Percentiles rank a stretch among this genome's conserved stretches.
Conservation (phyloP, 2,797 vertebrate genomes). For the Myiothlypis coronata region DNA sequence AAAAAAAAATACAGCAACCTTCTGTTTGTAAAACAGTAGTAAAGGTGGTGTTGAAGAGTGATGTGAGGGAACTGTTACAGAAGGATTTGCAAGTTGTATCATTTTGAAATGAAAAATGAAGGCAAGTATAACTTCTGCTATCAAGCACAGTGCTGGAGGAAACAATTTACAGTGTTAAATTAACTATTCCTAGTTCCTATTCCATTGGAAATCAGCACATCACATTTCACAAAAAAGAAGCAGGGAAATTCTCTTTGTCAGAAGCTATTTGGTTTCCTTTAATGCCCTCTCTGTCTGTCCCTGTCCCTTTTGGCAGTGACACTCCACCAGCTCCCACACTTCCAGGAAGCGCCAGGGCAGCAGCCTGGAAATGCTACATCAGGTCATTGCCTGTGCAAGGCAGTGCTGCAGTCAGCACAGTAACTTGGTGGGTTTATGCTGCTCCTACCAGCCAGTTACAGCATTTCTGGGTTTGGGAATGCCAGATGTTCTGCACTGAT, state of each 20-base stretch:
- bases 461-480: neutral
- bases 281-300: neutral
- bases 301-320: neutral
- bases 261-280: neutral
- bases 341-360: neutral
- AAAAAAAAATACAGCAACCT: neutral
- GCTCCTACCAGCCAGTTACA: neutral
- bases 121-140: neutral
- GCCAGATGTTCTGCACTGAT: constrained; percentile 56
- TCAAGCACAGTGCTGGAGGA: neutral
- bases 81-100: neutral
- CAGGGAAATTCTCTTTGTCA: neutral
- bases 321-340: neutral
- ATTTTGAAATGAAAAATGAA: neutral
- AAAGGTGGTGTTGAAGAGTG: neutral
- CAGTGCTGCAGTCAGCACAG: neutral
- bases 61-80: neutral
- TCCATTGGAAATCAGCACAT: neutral
- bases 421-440: neutral
- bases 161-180: neutral
- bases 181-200: neutral
- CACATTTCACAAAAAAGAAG: neutral
- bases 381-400: neutral
- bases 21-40: neutral
- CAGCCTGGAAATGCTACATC: neutral